Base-by-base conservation (phyloP, 2,888 invertebrate genomes). In the Caenorhabditis imperialis region DNA sequence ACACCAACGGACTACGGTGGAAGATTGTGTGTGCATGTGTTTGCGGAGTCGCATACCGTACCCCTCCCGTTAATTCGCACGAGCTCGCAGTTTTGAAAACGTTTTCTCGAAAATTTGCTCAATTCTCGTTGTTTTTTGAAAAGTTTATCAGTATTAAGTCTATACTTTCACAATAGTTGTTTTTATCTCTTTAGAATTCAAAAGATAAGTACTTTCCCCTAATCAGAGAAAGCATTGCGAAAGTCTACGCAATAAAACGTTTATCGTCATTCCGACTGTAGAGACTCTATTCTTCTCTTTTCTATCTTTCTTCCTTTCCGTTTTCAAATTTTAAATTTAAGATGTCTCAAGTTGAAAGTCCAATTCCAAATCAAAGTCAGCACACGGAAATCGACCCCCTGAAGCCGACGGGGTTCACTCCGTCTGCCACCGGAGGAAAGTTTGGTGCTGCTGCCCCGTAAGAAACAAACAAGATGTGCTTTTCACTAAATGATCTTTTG, bases 11-110 rank as follows among this genome's bases (percentile, higher is more conserved):
- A 14, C 42, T 71, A 71, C 62, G 57, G 71, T 71, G 38, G 4
- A 42, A 12, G 12, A 22, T 16, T 3, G 14, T 25, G 37, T 33
- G 22, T 54, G 63, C 38, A 33, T 1, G 72, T 72, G 72, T 63
- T 57, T 72, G 72, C 72, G 42, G 38, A 63, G 33, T 35, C 53
- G 62, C 47, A 10, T 38, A 72, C 71, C 71, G 71, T 72, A 72
- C 12, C 23, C 16, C 8, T 16, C 6, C 27, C 10, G 12, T 18
- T 16, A 40, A 40, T 40, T n/a, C n/a, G n/a, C n/a, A n/a, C n/a
- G n/a, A n/a, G n/a, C n/a, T n/a, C n/a, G n/a, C n/a, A n/a, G n/a
- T n/a, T n/a, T n/a, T n/a, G n/a, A n/a, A n/a, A n/a, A n/a, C n/a
- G n/a, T n/a, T n/a, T n/a, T n/a, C n/a, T n/a, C n/a, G n/a, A n/a